A percentile compares a stretch with the other conserved stretches of the same genome.
phyloP scores from a whole-genome alignment of 1,140 invertebrate genomes.

The Drosophila cardini region DNA sequence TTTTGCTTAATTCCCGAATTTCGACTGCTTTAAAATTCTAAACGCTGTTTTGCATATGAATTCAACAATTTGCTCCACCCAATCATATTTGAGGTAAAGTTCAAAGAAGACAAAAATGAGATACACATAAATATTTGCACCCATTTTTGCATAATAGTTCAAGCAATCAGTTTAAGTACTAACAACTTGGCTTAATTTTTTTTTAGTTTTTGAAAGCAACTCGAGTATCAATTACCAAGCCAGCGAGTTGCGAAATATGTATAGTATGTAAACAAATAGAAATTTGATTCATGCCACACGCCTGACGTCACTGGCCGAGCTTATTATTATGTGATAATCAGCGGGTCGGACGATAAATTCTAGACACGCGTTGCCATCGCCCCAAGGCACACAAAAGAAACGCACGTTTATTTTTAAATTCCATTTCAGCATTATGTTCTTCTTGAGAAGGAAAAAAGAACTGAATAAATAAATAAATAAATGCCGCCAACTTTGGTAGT shows the following conservation, averaged over 20 bases:
- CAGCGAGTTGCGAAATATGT: conserved; percentile 26
- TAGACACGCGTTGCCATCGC: conserved; percentile 61
- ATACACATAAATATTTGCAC: conserved; percentile 49
- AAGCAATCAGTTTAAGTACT: neutral
- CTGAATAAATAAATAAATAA: conserved; percentile 18
- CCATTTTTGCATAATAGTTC: conserved; percentile 45
- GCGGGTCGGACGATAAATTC: conserved; percentile 65
- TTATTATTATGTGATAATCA: conserved; percentile 62
- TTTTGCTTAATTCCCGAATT: conserved; percentile 16
- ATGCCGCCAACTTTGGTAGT: conserved; percentile 53
- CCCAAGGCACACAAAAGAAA: conserved; percentile 44
- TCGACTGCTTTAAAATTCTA: conserved; percentile 25
- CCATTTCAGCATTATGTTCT: conserved; percentile 11
- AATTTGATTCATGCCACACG: conserved; percentile 12
- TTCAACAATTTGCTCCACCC: conserved; percentile 38
- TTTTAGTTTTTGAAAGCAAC: neutral
- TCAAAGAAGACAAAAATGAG: neutral
- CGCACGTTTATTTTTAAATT: conserved; percentile 51
- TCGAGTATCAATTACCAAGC: conserved; percentile 60
- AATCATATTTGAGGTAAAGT: neutral
- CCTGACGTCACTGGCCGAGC: conserved; percentile 67
- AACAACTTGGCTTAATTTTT: neutral
- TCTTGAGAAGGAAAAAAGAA: neutral
- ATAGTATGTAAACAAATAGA: conserved; percentile 52
- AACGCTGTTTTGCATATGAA: conserved; percentile 52